These are phyloP conservation scores for Rhinoraja longicauda DNA, from an alignment of 2,797 vertebrate genomes.

Conservation along the genomic window DNA sequence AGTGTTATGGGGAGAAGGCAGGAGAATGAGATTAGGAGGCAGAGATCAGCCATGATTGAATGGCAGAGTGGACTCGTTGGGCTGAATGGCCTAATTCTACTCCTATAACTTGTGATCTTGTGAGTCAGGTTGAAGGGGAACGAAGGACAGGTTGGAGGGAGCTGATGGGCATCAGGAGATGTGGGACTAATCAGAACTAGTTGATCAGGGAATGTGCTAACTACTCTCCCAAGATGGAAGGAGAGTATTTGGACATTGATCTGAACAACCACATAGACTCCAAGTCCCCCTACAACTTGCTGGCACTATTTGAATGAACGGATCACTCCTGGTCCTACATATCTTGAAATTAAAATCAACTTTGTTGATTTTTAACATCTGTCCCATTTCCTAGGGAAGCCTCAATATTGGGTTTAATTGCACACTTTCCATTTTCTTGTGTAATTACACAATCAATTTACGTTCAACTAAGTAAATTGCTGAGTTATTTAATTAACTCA, in stretches of 20 bases:
- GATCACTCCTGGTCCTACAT: not conserved
- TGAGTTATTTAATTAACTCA: not conserved
- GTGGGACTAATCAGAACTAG: not conserved
- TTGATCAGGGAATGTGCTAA: too few relatives aligned
- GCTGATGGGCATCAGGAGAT: not conserved
- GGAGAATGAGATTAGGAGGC: not conserved
- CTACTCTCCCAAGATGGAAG: not conserved
- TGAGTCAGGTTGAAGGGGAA: too few relatives aligned
- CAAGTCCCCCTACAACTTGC: not conserved
- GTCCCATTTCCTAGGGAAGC: not conserved
- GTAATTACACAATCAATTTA: conserved; percentile 13
- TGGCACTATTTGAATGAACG: not conserved
- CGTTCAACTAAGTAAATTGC: not conserved
- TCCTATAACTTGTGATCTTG: too few relatives aligned
- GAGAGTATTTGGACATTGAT: not conserved
- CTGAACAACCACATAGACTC: not conserved
- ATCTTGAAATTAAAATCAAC: not conserved
- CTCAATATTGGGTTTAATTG: not conserved
- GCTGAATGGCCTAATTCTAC: too few relatives aligned
- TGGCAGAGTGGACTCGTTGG: too few relatives aligned
- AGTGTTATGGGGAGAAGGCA: not conserved
- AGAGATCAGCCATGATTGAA: too few relatives aligned
- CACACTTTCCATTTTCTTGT: not conserved
- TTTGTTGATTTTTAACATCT: not conserved
- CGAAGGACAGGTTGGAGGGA: too few relatives aligned